Evolutionary conservation across 2,113 vertebrate species (phyloP), one percentile per base, ranked within the genome.

Genomic region (Phaethon lepturus): DNA sequence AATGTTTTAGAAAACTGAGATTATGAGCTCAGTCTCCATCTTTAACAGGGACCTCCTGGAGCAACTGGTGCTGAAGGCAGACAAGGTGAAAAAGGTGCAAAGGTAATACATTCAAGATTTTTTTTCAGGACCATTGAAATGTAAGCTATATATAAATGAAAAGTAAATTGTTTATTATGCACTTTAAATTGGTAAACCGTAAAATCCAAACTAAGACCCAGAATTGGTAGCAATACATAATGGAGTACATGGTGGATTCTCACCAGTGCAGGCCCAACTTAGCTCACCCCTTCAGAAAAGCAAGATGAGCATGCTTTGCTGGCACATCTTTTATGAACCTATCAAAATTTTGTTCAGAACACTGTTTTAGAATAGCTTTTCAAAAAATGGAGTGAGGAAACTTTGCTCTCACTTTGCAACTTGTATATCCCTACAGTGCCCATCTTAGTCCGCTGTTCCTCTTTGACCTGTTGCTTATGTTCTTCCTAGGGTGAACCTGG

Each of bases 21-120:
- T 91, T 55, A 33, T 66, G 35, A 95, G 11, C 10, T 90, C 35
- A 22, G 56, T 79, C 13, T 73, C 66, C 24, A 3, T 96, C 18
- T 95, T 90, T 98, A 92, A 55, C 94, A 99, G 99, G 99, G 99
- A 93, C 99, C 99, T 85, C 99, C 98, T n/a, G 99, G 99, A 93
- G 97, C 99, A 60, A 95, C 98, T 4, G 99, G 99, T 74, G 87
- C 99, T 90, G 99, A 99, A 97, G 99, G 99, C 97, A 99, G 99
- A 87, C 99, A 99, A 98, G 99, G 99, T 80, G 99, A 99, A 98
- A 99, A 99, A 97, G 99, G 99, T 59, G 99, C 99, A 71, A 99
- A 99, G 99, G 99, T 99, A 99, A 98, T 62, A 33, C 17, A 24
- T 5, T 44, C 25, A 31, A 25, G 11, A 23, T 7, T 45, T 56